Conservation (phyloP, 2,113 vertebrate genomes). For the Dolichotis patagonum region DNA sequence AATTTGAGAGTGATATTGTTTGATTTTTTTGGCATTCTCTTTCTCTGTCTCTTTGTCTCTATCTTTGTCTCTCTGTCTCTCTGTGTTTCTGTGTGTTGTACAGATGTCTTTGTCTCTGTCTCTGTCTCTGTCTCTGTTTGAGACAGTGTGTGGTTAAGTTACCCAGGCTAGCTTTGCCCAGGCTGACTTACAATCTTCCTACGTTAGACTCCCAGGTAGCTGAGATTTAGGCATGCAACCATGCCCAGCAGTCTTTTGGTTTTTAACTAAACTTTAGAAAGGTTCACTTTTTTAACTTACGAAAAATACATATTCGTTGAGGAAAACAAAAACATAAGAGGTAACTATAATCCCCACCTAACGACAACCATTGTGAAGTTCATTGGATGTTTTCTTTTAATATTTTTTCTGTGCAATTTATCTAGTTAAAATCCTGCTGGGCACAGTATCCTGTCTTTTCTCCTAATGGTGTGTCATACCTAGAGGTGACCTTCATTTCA, state of each 20-base stretch:
- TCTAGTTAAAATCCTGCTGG: background rate
- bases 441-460: background rate
- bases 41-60: background rate
- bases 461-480: background rate
- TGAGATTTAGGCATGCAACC: background rate
- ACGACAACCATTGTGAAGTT: background rate
- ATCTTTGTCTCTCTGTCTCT: background rate
- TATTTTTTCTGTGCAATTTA: background rate
- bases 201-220: background rate
- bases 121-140: background rate
- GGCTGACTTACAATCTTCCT: background rate
- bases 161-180: background rate
- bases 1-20: background rate
- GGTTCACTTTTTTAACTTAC: constrained; percentile 12
- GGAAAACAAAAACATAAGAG: background rate
- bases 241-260: background rate
- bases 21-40: background rate
- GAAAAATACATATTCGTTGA: background rate
- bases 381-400: background rate
- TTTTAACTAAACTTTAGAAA: constrained; percentile 12
- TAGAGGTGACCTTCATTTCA: background rate
- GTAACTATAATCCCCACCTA: background rate
- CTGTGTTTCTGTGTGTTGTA: too few relatives aligned
- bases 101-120: background rate
- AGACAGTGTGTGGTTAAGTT: background rate